Evolutionary conservation across 2,797 vertebrate species (phyloP), one percentile per base, ranked within the genome.

Genomic region (Echeneis naucrates): DNA sequence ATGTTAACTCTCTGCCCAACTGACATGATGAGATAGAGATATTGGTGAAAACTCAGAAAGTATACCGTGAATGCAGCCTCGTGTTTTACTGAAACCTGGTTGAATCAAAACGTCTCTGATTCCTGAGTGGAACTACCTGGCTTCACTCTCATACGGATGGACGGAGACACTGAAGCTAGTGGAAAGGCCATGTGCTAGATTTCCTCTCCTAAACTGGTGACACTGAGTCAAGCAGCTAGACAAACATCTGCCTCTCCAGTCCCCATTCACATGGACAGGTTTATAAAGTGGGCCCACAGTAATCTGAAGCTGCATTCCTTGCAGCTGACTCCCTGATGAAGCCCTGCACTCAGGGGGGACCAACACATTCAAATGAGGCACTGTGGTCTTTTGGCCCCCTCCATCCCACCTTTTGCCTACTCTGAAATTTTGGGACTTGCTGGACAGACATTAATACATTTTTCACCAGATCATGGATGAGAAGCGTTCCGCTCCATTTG

Each of bases 301-400:
- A 84, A 77, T 66, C 81, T 56, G 7, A 42, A 59, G 72, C 55
- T 32, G n/a, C 71, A 42, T 52, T 71, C 69, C 23, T 77, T 7
- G 40, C 68, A 68, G 76, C 55, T 67, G 86, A 78, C 62, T 84
- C 65, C 76, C 48, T 77, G 75, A 90, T 86, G 81, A 82, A 76
- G 56, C 54, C 60, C 12, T 32, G 54, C 65, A 58, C 84, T 82
- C 76, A 19, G 58, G 80, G 85, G 83, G 90, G 87, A 83, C 65
- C 55, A 64, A 57, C 59, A 56, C 70, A 87, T 75, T 82, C 72
- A 82, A 84, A 89, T 85, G 65, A 88, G 69, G 63, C 13, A 24
- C 27, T 51, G 48, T 42, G 51, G n/a, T 62, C 7, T 17, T 21
- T 58, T 47, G 42, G 67, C 27, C 19, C 37, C 16, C 16, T 37